Conservation (phyloP, 1,140 invertebrate species). For the Calephelis nemesis region DNA sequence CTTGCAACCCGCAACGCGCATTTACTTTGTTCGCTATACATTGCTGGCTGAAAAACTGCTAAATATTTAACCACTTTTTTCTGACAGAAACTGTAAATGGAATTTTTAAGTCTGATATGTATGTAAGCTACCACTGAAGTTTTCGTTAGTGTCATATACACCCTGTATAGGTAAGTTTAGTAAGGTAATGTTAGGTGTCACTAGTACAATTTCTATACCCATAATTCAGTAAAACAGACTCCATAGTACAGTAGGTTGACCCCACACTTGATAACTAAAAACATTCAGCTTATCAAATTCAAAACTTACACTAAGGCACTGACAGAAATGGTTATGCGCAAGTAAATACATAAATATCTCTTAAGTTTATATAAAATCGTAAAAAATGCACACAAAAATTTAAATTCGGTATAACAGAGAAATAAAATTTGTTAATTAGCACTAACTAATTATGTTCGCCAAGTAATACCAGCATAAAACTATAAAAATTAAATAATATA, state of each 20-base stretch:
- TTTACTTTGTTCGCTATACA: no score
- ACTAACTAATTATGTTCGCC: conserved; percentile 2
- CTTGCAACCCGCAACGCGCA: no score
- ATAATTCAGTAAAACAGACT: not conserved
- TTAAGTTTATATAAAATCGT: conserved; percentile 68
- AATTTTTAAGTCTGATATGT: no score
- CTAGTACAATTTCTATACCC: not conserved
- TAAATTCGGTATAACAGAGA: conserved; percentile 45
- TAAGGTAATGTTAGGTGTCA: not conserved
- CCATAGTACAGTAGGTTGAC: not conserved
- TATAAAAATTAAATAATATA: conserved; percentile 20
- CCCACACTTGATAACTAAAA: conserved; percentile 23
- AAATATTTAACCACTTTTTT: no score
- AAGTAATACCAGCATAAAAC: conserved; percentile 5
- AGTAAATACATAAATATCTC: conserved; percentile 58
- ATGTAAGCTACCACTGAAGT: no score
- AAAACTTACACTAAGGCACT: conserved; percentile 22
- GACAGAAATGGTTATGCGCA: conserved; percentile 68
- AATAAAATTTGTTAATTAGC: conserved; percentile 24
- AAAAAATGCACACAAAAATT: conserved; percentile 42
- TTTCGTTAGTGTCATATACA: no score
- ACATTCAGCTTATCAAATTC: conserved; percentile 46
- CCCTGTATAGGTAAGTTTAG: no score
- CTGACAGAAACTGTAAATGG: no score
- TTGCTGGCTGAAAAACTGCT: no score